These are phyloP conservation scores for Calonectris borealis DNA, from an alignment of 2,113 vertebrate genomes.

Conservation along the genomic window DNA sequence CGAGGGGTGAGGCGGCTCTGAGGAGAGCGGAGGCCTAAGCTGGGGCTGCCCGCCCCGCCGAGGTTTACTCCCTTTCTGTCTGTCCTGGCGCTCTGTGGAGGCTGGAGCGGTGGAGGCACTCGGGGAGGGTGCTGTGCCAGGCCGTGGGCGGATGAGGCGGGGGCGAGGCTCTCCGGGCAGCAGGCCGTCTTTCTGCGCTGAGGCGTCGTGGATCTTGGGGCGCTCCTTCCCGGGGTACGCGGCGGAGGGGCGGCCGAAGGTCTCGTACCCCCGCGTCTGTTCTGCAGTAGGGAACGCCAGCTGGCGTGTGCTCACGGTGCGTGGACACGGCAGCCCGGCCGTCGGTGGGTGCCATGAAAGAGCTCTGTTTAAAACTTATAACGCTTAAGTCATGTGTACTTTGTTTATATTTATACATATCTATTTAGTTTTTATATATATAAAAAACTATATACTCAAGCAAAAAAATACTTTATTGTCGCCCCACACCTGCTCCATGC, in stretches of 20 bases:
- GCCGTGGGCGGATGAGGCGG: no score
- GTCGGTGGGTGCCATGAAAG: fast-evolving
- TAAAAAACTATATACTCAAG: no score
- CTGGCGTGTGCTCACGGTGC: fast-evolving
- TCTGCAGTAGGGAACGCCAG: no score
- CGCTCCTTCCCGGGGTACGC: background rate
- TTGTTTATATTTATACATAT: fast-evolving
- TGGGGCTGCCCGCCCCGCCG: no score
- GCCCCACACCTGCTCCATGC: background rate
- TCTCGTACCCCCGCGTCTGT: no score
- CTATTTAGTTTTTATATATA: background rate
- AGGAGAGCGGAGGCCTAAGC: no score
- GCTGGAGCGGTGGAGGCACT: background rate
- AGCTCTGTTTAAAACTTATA: background rate
- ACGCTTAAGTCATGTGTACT: fast-evolving
- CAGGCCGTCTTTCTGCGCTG: fast-evolving
- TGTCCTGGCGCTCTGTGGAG: no score
- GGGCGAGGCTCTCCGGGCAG: no score
- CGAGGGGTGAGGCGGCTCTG: no score
- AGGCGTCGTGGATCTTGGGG: background rate
- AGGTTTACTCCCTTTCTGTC: no score
- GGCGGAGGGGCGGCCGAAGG: background rate
- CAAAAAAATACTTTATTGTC: background rate
- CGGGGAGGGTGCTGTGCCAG: no score
- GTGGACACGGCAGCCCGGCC: background rate